A percentile compares a stretch with the other conserved stretches of the same genome.
Conservation (phyloP, 2,113 vertebrate species). For the Callospermophilus lateralis region DNA sequence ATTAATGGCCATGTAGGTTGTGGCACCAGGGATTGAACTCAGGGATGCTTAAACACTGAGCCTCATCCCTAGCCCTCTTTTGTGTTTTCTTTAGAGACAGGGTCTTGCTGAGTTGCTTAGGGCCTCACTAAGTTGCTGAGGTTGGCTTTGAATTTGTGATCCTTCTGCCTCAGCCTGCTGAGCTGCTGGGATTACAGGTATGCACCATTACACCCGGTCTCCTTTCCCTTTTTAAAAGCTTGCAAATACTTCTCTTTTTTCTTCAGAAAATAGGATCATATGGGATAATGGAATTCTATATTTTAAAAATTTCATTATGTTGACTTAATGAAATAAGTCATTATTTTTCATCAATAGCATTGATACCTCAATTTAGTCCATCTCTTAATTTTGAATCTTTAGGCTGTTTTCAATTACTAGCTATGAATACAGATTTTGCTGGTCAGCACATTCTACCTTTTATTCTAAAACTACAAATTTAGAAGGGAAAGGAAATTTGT, state of each 20-base stretch:
- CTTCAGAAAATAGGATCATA: background rate
- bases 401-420: background rate
- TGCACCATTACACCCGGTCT: no score
- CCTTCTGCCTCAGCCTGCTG: no score
- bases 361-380: background rate
- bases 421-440: background rate
- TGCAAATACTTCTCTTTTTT: background rate
- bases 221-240: background rate
- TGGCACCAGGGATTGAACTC: no score
- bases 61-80: no score
- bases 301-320: background rate
- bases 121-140: no score
- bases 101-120: no score
- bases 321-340: background rate
- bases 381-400: background rate
- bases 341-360: background rate
- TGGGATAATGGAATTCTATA: background rate
- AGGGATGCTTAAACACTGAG: no score
- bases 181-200: no score
- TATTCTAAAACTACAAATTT: background rate
- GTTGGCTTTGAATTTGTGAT: no score
- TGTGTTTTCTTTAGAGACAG: no score
- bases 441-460: constrained; percentile 31
- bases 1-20: no score
- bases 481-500: constrained; percentile 1